Evolutionary conservation across 2,888 invertebrate genomes (phyloP).

Genomic region (Ametastegia equiseti): DNA sequence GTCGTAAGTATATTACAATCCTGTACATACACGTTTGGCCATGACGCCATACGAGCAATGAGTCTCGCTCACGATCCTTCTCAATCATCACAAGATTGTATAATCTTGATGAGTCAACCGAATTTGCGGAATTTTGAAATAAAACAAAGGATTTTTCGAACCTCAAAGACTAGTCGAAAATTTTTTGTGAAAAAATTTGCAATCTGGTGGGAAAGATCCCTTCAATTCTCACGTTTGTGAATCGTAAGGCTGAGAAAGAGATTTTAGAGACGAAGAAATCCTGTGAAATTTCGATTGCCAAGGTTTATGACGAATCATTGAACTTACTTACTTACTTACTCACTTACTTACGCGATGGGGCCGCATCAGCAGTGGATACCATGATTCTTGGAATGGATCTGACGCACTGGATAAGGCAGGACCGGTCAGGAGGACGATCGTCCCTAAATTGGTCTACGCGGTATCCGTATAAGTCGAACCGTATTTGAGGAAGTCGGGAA

Average conservation of each 20-base stretch:
- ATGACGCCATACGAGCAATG: too few relatives aligned
- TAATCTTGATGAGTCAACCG: too few relatives aligned
- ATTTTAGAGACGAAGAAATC: background rate
- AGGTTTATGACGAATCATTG: background rate
- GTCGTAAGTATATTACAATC: background rate
- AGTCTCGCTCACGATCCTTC: too few relatives aligned
- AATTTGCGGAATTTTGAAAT: too few relatives aligned
- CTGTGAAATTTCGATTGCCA: background rate
- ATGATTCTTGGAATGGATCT: conserved; percentile 11
- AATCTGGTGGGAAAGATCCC: too few relatives aligned
- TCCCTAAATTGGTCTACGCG: conserved; percentile 43
- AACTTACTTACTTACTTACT: background rate
- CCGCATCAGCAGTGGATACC: background rate
- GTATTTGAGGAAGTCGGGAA: conserved; percentile 1
- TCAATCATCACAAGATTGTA: too few relatives aligned
- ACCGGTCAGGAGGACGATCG: conserved; percentile 25
- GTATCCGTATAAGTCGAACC: conserved; percentile 19
- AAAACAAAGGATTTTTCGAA: too few relatives aligned
- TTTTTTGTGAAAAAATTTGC: too few relatives aligned
- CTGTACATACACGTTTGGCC: too few relatives aligned
- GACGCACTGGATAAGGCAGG: conserved; percentile 40
- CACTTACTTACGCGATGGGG: background rate
- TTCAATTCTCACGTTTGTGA: too few relatives aligned
- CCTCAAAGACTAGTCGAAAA: too few relatives aligned
- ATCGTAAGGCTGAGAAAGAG: background rate